Base-by-base conservation (phyloP, 2,113 vertebrate species). In the Plotosus lineatus region DNA sequence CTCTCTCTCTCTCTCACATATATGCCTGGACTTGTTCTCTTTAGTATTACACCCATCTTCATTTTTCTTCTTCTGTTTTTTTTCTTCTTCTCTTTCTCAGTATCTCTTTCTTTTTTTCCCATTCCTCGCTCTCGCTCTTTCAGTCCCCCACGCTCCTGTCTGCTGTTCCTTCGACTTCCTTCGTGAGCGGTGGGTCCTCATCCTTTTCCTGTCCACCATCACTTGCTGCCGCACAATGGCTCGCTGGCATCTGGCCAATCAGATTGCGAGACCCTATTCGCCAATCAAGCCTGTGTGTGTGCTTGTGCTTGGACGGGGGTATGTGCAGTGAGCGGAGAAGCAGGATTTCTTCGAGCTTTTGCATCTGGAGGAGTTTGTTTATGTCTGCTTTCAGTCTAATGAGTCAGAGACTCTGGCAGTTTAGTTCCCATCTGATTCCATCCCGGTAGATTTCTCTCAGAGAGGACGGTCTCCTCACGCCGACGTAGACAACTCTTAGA, bases 131-230 rank as follows among this genome's bases (percentile, higher is more conserved):
- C 60, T 46, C 28, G 83, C 68, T 69, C 77, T 79, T 76, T 81
- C 77, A 15, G 80, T 80, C 61, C 71, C 79, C 80, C 81, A 78
- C 72, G 78, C 63, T 90, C 88, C 86, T 81, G 31, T 86, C 90
- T 94, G 92, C 90, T 94, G 94, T 95, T 94, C 91, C 91, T 91
- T 92, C 92, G 82, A 89, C 92, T 97, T 96, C 95, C 96, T 94
- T 92, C 95, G 94, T 92, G 93, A 93, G 94, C 92, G 93, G 89
- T 92, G 90, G 92, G 91, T 94, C 85, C 93, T 92, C 95, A 96
- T 97, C 95, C 96, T 89, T 95, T 96, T 97, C 95, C 95, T 97
- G 95, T 93, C 89, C 91, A 86, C 86, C 87, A 86, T 88, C 86
- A 88, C 91, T 90, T 91, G 92, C 93, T 89, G 92, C 90, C 92